Base-by-base conservation (phyloP, 2,113 vertebrate genomes). In the Montifringilla adamsi region DNA sequence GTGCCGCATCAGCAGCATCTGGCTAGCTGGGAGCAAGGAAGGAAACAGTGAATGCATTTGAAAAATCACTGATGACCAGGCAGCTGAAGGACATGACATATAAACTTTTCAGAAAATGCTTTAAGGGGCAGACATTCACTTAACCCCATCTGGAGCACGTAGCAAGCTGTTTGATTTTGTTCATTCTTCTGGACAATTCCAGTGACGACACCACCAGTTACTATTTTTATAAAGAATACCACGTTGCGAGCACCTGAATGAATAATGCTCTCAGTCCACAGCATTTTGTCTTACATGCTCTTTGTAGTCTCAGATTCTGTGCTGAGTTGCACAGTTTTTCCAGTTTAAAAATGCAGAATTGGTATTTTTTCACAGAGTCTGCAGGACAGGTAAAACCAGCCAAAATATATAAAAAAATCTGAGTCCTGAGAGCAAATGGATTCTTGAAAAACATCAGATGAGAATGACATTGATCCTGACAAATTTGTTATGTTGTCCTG, bases 51-150 rank as follows among this genome's bases (percentile, higher is more conserved):
- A 85, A 81, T 41, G 37, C 46, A 41, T 86, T 74, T 95, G 70
- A 83, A 96, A 93, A 93, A 85, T 76, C 78, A 80, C 46, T 62
- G 87, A n/a, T 70, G 89, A 39, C 43, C 64, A 82, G 59, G 39
- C 79, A 88, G 68, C 82, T 93, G 79, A 93, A 93, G 87, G 90
- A 90, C 92, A 88, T 63, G 85, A 80, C 68, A 74, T n/a, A 46
- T 33, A 88, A 93, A 87, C 78, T 86, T 87, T 74, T 67, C 79
- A 80, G 50, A 83, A 88, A 91, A 77, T 37, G 56, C 56, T 91
- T 94, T 76, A 94, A 90, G 72, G 43, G 27, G 24, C 33, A 91
- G 72, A 70, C 39, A 69, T 73, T 91, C 91, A 31, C 67, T 94
- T 94, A 90, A 91, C 55, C 84, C 56, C 79, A 78, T 87, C 49